Base-by-base conservation (phyloP, 2,888 invertebrate species). In the Choristoneura rosaceana region DNA sequence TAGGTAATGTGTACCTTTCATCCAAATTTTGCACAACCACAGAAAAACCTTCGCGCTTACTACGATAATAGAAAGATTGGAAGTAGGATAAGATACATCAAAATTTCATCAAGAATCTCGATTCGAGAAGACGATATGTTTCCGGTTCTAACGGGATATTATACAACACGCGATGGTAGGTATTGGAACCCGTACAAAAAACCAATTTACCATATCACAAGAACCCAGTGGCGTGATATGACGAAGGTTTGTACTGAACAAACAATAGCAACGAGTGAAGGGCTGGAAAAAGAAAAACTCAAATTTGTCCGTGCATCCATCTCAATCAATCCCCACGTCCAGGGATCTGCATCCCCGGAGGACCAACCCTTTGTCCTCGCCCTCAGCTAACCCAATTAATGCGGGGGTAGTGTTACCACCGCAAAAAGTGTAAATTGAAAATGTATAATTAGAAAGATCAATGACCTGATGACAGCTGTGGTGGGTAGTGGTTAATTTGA, bases 301-400 rank as follows among this genome's bases (percentile, higher is more conserved):
- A 82, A 88, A 89, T 90, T 90, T 88, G 89, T 86, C 81, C 88
- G 92, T 90, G 90, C 87, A 93, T 93, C 90, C 90, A 91, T 94
- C 93, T 92, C 93, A 91, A 94, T 93, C 93, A 93, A 93, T 93
- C 79, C 80, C 79, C 47, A n/a, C n/a, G n/a, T n/a, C 47, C 47
- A 14, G 47, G 47, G 47, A 47, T n/a, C 14, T 7, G 47, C 79
- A 77, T 74, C 92, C 93, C 90, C 92, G 78, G 83, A 90, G 90
- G 92, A 88, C 82, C 84, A 92, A 92, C 93, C 93, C 93, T 92
- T 92, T 86, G 78, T 82, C 81, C 77, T 76, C 84, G 81, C 90
- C 90, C 90, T 87, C 86, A 80, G 76, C 77, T 93, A 93, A 93
- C 93, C 93, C 91, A 93, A 93, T 93, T 93, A 93, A 90, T 87